Conservation (phyloP, 2,888 invertebrate genomes). For the Ferrisia virgata region DNA sequence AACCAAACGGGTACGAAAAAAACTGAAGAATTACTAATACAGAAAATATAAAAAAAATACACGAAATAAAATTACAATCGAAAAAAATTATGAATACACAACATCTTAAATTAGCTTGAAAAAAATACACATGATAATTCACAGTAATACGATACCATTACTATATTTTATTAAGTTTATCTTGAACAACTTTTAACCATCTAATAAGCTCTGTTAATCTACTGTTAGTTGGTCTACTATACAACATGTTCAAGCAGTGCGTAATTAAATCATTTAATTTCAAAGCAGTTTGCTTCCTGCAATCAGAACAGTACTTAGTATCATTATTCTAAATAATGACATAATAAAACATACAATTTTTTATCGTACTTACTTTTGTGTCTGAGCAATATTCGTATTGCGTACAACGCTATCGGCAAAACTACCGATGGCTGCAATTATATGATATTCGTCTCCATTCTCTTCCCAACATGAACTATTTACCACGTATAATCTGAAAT, state of each 20-base stretch:
- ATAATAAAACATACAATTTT: neutral
- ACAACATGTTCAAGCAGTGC: constrained; percentile 70
- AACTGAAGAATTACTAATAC: neutral
- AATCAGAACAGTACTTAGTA: neutral
- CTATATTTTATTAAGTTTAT: constrained; percentile 46
- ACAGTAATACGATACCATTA: constrained; percentile 49
- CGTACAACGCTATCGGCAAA: constrained; percentile 68
- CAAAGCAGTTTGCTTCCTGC: constrained; percentile 65
- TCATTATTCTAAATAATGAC: neutral
- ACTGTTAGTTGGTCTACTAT: constrained; percentile 55
- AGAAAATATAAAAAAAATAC: neutral
- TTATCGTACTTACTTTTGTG: constrained; percentile 33
- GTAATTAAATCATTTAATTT: constrained; percentile 73
- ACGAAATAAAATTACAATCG: neutral
- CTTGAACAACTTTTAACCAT: constrained; percentile 36
- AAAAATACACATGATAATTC: constrained; percentile 1
- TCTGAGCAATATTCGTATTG: neutral
- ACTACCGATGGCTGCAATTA: constrained; percentile 71
- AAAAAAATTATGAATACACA: constrained; percentile 3
- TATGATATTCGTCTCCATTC: constrained; percentile 79
- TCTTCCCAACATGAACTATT: constrained; percentile 84
- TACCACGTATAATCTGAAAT: constrained; percentile 67
- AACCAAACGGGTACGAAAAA: neutral
- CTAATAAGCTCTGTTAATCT: constrained; percentile 35
- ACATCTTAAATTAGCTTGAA: neutral